Evolutionary conservation across 2,113 vertebrate genomes (phyloP).

Genomic region (Cyanocitta stelleri): DNA sequence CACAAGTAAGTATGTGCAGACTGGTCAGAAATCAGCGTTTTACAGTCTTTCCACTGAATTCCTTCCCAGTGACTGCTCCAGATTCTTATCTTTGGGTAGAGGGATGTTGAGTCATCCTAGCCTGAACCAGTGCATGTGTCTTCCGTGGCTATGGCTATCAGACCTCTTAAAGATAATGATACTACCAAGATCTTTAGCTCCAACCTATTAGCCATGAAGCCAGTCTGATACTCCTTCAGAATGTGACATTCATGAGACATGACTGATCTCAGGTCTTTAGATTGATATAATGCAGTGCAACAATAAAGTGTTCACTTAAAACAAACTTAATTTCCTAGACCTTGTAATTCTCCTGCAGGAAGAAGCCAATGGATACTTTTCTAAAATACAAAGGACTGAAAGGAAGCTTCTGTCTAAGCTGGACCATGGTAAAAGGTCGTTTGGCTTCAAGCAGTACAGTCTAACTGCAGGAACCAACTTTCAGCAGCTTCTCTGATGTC

Average conservation of each 20-base stretch:
- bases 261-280: not conserved
- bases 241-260: not conserved
- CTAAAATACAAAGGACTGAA: not conserved
- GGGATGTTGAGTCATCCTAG: not conserved
- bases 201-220: not conserved
- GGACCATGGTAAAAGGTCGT: not conserved
- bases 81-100: not conserved
- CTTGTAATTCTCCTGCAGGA: not conserved
- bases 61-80: not conserved
- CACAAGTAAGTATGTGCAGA: not conserved
- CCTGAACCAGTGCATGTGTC: not conserved
- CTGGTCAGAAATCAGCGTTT: not conserved
- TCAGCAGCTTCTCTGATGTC: not conserved
- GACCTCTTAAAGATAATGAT: not conserved
- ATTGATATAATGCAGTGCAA: not conserved
- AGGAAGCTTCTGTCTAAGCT: not conserved
- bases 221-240: not conserved
- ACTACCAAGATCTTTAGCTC: not conserved
- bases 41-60: not conserved
- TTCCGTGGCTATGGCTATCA: not conserved
- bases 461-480: not conserved
- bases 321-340: not conserved
- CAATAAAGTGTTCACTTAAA: not conserved
- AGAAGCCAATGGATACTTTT: not conserved
- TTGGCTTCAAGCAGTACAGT: not conserved